A percentile compares a stretch with the other conserved stretches of the same genome.
Conservation (phyloP, 37 sponge, comb jelly and placozoan species). For the Bolinopsis microptera region DNA sequence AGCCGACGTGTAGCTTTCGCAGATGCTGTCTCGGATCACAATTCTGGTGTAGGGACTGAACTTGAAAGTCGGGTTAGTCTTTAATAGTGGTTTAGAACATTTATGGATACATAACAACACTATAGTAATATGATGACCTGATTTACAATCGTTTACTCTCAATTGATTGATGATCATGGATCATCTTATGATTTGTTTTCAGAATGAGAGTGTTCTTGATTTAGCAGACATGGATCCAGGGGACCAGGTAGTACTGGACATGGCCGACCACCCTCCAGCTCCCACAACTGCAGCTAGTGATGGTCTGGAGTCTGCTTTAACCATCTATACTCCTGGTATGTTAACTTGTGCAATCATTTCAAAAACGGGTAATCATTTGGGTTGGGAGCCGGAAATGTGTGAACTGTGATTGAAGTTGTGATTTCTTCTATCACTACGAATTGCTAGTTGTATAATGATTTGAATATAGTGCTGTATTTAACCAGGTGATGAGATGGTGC, state of each 20-base stretch:
- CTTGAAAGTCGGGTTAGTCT: constrained; percentile 26
- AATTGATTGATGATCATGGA: neutral
- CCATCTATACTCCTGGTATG: constrained; percentile 32
- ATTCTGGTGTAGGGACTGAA: neutral
- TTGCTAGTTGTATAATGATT: no score
- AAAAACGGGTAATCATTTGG: no score
- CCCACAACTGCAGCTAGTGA: constrained; percentile 38
- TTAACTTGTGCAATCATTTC: no score
- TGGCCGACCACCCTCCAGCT: constrained; percentile 19
- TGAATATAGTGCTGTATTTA: no score
- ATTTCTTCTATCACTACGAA: no score
- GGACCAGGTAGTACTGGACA: neutral
- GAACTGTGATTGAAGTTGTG: no score
- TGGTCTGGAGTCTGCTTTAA: constrained; percentile 26
- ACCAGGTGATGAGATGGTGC: constrained; percentile 53
- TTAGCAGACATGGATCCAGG: neutral
- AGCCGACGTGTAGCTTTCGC: constrained; percentile 49
- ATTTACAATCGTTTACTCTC: no score
- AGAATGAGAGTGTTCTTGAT: neutral
- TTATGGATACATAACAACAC: neutral
- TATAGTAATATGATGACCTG: no score
- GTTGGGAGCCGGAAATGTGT: no score
- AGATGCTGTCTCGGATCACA: neutral
- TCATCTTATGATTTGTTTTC: neutral
- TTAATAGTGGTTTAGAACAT: no score